Base-by-base conservation (phyloP, 23 tunicate genomes). In the Botrylloides violaceus region DNA sequence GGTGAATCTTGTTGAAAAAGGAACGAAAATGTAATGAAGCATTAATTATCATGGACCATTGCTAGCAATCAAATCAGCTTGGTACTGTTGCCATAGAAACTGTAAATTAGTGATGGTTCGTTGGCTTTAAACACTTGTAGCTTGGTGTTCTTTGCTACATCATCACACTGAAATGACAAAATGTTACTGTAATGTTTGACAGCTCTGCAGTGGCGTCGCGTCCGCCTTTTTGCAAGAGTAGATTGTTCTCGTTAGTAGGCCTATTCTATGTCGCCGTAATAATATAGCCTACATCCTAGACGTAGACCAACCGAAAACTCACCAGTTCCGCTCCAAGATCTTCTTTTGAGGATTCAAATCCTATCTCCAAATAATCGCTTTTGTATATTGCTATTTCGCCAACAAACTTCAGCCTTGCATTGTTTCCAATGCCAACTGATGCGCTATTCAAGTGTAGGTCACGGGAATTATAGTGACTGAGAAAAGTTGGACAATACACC, bases 401-500 rank as follows among this genome's bases (percentile, higher is more conserved):
- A 43, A 56, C 56, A n/a, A 65, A 34, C 0, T 56, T 56, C 0
- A 38, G 9, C 58, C 78, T 73, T 66, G 66, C 56, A 32, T 56
- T 56, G 23, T 66, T 66, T 19, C 38, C 66, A 25, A 34, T 34
- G 4, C 36, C 57, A 0, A 56, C 56, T 15, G 29, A 21, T 9
- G 35, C 74, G 21, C 36, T 26, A 39, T 68, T 34, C 7, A 26
- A 38, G 26, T 68, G 36, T 4, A 68, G 31, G 18, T 20, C 30
- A 4, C 36, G 12, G 12, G 74, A 56, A 68, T 68, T 56, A 59
- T 90, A 90, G 50, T 90, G 97, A 49, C 97, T 90, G 75, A 90
- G 79, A 39, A 83, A 83, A 15, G 86, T 87, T 7, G 97, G 97
- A 59, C 83, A 90, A 49, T 83, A 90, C 30, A 79, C 97, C 36